Evolutionary conservation across 2,113 vertebrate species (phyloP).

Genomic region (Malurus elegans): DNA sequence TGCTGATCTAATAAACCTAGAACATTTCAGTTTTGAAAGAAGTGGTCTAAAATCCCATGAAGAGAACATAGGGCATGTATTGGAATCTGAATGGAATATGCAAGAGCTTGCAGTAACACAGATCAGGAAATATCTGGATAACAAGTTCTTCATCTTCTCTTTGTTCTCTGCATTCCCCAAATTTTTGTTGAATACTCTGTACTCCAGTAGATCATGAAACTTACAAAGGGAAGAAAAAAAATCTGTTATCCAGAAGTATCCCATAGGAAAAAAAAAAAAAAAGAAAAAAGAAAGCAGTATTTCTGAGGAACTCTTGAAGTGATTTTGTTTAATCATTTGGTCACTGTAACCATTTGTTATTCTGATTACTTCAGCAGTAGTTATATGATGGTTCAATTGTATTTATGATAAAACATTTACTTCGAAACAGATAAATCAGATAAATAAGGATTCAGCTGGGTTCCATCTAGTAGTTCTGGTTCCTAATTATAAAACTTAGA

Average conservation of each 20-base stretch:
- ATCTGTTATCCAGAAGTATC: neutral
- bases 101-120: neutral
- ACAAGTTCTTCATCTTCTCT: neutral
- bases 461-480: neutral
- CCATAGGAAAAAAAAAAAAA: neutral
- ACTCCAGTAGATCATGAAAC: neutral
- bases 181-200: neutral
- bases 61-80: fast-evolving
- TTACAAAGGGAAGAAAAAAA: neutral
- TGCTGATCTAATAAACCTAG: neutral
- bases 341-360: neutral
- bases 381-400: neutral
- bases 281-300: neutral
- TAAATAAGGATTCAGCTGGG: neutral
- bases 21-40: neutral
- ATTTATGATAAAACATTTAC: neutral
- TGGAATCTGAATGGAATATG: neutral
- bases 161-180: neutral
- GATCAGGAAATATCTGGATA: neutral
- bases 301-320: neutral
- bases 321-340: neutral
- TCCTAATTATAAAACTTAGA: neutral
- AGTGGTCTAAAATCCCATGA: neutral
- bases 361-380: neutral
- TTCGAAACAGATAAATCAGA: neutral